Evolutionary conservation across 2,888 invertebrate species (phyloP), one percentile per base, ranked within the genome.

Genomic region (Drosophila tanythrix): DNA sequence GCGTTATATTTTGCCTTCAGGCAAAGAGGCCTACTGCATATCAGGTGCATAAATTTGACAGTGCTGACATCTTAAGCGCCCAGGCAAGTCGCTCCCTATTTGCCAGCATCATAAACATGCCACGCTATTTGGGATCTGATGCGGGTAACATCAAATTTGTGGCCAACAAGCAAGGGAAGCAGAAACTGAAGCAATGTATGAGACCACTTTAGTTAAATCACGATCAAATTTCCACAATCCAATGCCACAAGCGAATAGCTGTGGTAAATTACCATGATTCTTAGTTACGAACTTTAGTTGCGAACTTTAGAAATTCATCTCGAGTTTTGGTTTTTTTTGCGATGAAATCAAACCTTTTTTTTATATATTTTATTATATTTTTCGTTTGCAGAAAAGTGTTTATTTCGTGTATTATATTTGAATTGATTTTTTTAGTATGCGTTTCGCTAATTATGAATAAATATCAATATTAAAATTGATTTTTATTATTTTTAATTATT

Each of bases 21-120:
- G 53, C 60, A 15, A 51, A 33, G 40, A 31, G 52, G 61, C 53
- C 68, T 68, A 59, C 73, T 68, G 66, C 68, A 72, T 83, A 74
- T 78, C 83, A 71, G 78, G 64, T 77, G 83, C 72, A 88, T 88
- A 88, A 85, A 88, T 84, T 86, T 70, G 21, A 29, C 67, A 55
- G 60, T 55, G 70, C 61, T 72, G 83, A 83, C 87, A 83, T 70
- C 68, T 86, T 81, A 76, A 69, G 69, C 68, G 66, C 33, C 43
- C n/a, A 31, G 21, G 5, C 35, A 64, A 40, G 27, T 15, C 46
- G 7, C 25, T 25, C 8, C 15, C 46, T 15, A 46, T 40, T 59
- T 25, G 48, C 53, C 31, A 21, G 43, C 11, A 35, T 48, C 31
- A 35, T 29, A 58, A 58, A 67, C 50, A 46, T 18, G 48, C 52